Percentiles rank a stretch among this genome's conserved stretches.
These are phyloP conservation scores for Hypena proboscidalis DNA, from an alignment of 2,888 invertebrate genomes.

Conservation along the genomic window DNA sequence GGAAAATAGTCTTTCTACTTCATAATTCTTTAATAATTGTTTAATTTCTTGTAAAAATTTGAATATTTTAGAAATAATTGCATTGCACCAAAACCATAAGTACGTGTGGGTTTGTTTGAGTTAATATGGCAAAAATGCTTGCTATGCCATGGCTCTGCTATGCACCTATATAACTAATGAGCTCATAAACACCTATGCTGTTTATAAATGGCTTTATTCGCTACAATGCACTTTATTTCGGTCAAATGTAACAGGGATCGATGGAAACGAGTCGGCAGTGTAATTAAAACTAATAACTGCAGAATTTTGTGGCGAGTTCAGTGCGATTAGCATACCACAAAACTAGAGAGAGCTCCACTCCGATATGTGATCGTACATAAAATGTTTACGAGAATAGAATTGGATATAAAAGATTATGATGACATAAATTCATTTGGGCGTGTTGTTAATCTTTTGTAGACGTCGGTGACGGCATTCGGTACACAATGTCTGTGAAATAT, in stretches of 20 bases:
- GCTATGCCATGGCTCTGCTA: constrained; percentile 13
- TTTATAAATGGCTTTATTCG: constrained; percentile 39
- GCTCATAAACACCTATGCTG: constrained; percentile 32
- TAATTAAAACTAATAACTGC: constrained; percentile 65
- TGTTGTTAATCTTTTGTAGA: constrained; percentile 19
- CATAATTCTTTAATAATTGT: too few species aligned
- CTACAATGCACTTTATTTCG: constrained; percentile 38
- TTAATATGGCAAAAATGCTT: constrained; percentile 25
- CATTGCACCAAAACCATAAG: too few species aligned
- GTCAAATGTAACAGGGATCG: constrained; percentile 44
- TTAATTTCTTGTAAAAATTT: too few species aligned
- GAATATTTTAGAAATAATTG: too few species aligned
- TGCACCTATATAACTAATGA: constrained; percentile 19
- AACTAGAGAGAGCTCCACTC: constrained; percentile 32
- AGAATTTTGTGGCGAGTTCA: constrained; percentile 54
- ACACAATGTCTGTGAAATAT: not conserved
- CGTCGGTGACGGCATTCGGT: constrained; percentile 13
- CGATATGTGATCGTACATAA: constrained; percentile 40
- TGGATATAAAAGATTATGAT: constrained; percentile 55
- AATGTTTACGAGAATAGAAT: constrained; percentile 58
- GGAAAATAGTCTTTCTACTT: too few species aligned
- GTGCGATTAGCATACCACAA: constrained; percentile 66
- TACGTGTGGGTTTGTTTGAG: constrained; percentile 2
- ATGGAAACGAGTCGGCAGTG: constrained; percentile 35
- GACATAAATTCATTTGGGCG: constrained; percentile 52